phyloP scores from a whole-genome alignment of 2,888 invertebrate genomes.

The Plagodis pulveraria region DNA sequence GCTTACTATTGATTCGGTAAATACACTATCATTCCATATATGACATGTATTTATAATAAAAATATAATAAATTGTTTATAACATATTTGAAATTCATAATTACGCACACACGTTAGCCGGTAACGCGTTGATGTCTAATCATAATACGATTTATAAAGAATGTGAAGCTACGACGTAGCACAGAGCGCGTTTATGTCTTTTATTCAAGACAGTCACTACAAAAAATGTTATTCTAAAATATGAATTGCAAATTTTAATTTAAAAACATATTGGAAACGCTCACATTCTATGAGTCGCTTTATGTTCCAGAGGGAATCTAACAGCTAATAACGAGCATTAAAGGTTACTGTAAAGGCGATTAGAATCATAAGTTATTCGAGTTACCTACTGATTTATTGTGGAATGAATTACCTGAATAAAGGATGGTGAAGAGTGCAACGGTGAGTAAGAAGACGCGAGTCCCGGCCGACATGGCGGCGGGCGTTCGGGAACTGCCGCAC shows the following conservation, averaged over 20 bases:
- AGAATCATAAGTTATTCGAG: background rate
- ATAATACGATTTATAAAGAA: slow-evolving; percentile 8
- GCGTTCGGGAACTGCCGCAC: slow-evolving; percentile 71
- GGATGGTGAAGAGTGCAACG: slow-evolving; percentile 68
- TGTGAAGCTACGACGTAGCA: slow-evolving; percentile 9
- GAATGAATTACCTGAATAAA: slow-evolving; percentile 72
- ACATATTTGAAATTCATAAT: background rate
- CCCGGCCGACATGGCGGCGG: slow-evolving; percentile 79
- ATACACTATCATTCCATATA: slow-evolving; percentile 1
- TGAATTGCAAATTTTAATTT: background rate
- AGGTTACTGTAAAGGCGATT: background rate
- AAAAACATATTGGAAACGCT: too few relatives aligned
- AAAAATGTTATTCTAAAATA: background rate
- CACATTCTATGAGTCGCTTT: too few relatives aligned
- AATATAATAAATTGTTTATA: background rate
- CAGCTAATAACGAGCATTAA: background rate
- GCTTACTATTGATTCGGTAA: slow-evolving; percentile 1
- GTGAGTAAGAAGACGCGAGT: slow-evolving; percentile 68
- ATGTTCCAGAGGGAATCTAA: slow-evolving; percentile 6
- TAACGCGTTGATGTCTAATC: slow-evolving; percentile 31
- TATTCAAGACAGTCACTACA: background rate
- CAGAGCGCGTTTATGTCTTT: slow-evolving; percentile 21
- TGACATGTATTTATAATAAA: background rate
- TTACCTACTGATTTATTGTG: slow-evolving; percentile 2
- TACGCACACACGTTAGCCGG: slow-evolving; percentile 25